Conservation (phyloP, 2,113 vertebrate species). For the Anhinga rufa region DNA sequence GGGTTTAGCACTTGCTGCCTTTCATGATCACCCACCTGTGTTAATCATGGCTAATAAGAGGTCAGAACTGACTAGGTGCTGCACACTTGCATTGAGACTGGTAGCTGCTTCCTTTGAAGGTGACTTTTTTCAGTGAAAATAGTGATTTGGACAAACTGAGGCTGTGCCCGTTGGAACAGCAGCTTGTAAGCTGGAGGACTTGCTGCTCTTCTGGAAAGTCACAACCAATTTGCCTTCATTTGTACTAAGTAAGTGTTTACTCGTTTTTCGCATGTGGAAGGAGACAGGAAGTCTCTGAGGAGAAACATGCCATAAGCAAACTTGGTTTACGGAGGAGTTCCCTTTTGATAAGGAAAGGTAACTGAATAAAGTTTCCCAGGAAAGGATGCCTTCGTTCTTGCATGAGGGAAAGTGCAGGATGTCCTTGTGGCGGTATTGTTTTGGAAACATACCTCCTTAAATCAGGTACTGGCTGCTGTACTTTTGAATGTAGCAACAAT, state of each 20-base stretch:
- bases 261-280: not conserved
- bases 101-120: not conserved
- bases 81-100: not conserved
- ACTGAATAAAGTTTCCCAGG: not conserved
- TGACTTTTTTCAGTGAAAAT: not conserved
- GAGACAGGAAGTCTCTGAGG: not conserved
- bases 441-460: not conserved
- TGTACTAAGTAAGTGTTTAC: not conserved
- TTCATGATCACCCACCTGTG: not conserved
- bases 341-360: not conserved
- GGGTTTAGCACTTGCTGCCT: not conserved
- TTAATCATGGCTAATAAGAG: not conserved
- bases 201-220: not conserved
- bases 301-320: not conserved
- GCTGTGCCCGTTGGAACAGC: not conserved
- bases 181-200: not conserved
- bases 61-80: not conserved
- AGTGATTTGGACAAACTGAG: not conserved
- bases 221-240: not conserved
- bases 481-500: not conserved
- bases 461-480: not conserved
- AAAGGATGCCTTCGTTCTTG: not conserved
- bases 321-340: not conserved
- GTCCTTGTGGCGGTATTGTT: not conserved
- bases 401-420: not conserved